Evolutionary conservation across 2,113 vertebrate genomes (phyloP).

Genomic region (Nothoprocta pentlandii): DNA sequence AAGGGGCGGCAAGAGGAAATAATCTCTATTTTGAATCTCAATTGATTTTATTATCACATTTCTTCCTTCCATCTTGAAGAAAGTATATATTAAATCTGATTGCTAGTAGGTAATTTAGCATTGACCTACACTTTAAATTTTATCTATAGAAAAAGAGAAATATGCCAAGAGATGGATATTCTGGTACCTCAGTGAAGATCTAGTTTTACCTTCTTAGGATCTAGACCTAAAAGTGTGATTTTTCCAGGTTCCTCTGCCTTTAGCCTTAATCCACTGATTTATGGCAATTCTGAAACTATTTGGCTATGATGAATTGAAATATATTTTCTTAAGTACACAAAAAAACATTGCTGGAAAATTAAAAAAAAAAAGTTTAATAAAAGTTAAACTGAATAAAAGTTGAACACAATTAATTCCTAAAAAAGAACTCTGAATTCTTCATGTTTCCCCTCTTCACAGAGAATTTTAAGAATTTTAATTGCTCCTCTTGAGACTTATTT

Average conservation of each 20-base stretch:
- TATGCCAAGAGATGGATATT: accelerated
- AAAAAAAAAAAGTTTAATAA: background rate
- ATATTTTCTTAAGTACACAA: background rate
- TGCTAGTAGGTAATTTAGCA: background rate
- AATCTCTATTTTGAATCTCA: background rate
- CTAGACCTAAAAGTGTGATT: background rate
- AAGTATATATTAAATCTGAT: background rate
- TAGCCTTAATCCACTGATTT: background rate
- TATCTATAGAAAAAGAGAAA: background rate
- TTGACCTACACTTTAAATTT: background rate
- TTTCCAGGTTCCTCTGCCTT: background rate
- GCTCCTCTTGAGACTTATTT: background rate
- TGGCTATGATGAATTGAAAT: background rate
- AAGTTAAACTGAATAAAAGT: background rate
- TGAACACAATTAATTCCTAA: background rate
- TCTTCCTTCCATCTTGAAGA: background rate
- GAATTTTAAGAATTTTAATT: background rate
- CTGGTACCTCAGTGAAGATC: no score
- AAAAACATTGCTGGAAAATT: background rate
- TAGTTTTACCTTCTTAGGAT: background rate
- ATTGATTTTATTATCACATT: background rate
- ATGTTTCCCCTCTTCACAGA: background rate
- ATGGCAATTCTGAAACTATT: background rate
- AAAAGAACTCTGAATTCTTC: accelerated
- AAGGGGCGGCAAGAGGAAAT: background rate